These are phyloP conservation scores for Lagorchestes hirsutus DNA, from an alignment of 2,797 vertebrate genomes.

Conservation along the genomic window DNA sequence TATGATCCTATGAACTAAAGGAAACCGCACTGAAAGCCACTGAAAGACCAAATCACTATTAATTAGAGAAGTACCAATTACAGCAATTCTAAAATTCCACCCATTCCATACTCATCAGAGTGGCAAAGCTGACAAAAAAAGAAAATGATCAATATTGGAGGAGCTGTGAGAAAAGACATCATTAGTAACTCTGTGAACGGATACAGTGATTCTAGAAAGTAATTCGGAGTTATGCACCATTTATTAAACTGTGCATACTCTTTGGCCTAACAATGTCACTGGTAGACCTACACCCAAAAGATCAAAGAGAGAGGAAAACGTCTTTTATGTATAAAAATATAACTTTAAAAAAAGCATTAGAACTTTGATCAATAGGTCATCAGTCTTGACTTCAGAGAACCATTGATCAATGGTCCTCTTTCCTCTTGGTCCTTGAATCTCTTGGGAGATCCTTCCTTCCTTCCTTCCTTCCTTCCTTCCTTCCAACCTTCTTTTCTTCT, in stretches of 20 bases:
- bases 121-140: background rate
- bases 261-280: background rate
- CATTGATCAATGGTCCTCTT: background rate
- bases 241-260: background rate
- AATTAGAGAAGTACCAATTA: background rate
- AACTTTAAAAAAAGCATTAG: background rate
- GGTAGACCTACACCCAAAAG: background rate
- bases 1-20: background rate
- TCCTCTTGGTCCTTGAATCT: background rate
- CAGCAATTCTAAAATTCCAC: background rate
- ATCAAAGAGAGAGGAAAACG: background rate
- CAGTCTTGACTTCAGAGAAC: background rate
- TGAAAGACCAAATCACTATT: background rate
- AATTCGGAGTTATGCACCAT: background rate
- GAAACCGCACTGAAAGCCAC: background rate
- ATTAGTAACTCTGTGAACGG: background rate
- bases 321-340: background rate
- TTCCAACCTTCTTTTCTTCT: too few species aligned
- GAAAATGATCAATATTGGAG: background rate
- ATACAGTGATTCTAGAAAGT: background rate
- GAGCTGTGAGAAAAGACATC: background rate
- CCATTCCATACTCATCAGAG: background rate
- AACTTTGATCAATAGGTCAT: background rate
- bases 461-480: too few species aligned
- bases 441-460: too few species aligned